These are phyloP conservation scores for Hemicentrotus pulcherrimus DNA, from an alignment of 35 echinoderm and acorn worm genomes.

Conservation along the genomic window DNA sequence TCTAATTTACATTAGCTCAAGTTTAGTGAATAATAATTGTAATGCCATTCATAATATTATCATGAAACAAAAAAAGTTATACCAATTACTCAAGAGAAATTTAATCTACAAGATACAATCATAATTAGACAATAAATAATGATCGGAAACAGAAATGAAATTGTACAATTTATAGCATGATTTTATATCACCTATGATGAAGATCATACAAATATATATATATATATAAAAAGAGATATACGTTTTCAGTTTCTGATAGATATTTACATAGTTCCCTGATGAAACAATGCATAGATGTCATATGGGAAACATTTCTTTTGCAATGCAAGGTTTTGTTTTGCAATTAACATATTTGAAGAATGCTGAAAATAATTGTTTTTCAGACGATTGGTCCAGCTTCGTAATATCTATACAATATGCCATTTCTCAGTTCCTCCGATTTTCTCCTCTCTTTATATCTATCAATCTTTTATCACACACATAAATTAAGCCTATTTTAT, in stretches of 20 bases:
- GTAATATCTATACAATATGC: not conserved
- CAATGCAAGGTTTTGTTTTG: not conserved
- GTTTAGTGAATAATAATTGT: not conserved
- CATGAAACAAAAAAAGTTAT: not conserved
- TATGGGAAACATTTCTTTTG: constrained; percentile 2
- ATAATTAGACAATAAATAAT: constrained; percentile 7
- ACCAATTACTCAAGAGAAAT: not conserved
- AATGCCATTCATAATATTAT: not conserved
- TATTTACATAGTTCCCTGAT: constrained; percentile 5
- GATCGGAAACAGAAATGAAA: not conserved
- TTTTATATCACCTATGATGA: not conserved
- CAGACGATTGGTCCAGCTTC: not conserved
- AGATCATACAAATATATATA: constrained; percentile 20
- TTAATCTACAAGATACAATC: not conserved
- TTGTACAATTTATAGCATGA: not conserved
- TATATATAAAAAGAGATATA: not conserved
- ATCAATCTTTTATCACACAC: not conserved
- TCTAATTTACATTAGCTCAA: not conserved
- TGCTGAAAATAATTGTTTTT: constrained; percentile 19
- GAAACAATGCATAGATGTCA: not conserved
- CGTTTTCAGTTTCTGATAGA: not conserved
- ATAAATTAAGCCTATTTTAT: not conserved
- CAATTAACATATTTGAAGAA: not conserved
- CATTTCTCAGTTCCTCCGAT: not conserved
- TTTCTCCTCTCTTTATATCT: not conserved